A percentile compares a stretch with the other conserved stretches of the same genome.
Conservation (phyloP, 2,888 invertebrate species). For the Omphaloscelis lunosa region DNA sequence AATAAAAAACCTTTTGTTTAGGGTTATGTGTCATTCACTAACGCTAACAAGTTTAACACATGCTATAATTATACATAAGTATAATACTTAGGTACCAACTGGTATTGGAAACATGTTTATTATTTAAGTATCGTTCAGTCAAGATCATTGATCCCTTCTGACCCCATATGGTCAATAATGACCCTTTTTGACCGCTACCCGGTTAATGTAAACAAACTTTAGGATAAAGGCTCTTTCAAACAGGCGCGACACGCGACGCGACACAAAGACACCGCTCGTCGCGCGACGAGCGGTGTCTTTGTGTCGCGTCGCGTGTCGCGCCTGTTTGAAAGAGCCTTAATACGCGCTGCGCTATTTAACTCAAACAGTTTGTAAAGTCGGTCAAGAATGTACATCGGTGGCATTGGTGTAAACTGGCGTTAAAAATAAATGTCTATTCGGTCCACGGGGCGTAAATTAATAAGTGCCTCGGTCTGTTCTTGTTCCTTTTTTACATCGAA, state of each 20-base stretch:
- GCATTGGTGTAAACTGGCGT: slow-evolving; percentile 31
- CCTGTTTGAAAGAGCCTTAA: too few relatives aligned
- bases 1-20: neutral
- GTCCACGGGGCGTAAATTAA: slow-evolving; percentile 8
- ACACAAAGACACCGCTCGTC: too few relatives aligned
- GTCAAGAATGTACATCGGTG: slow-evolving; percentile 40
- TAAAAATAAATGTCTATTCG: slow-evolving; percentile 35
- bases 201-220: slow-evolving; percentile 41
- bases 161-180: slow-evolving; percentile 1
- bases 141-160: slow-evolving; percentile 35
- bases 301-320: too few relatives aligned
- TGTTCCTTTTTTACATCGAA: slow-evolving; percentile 13
- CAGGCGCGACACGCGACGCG: too few relatives aligned
- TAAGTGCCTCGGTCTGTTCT: neutral
- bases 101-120: slow-evolving; percentile 8
- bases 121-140: neutral
- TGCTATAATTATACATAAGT: too few relatives aligned
- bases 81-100: too few relatives aligned
- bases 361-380: slow-evolving; percentile 41
- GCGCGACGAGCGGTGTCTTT: too few relatives aligned
- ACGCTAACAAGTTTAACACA: too few relatives aligned
- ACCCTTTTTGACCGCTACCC: slow-evolving; percentile 24
- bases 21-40: neutral
- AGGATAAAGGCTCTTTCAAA: too few relatives aligned
- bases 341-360: neutral